Conservation (phyloP, 2,797 vertebrate genomes). For the Caiman crocodilus region DNA sequence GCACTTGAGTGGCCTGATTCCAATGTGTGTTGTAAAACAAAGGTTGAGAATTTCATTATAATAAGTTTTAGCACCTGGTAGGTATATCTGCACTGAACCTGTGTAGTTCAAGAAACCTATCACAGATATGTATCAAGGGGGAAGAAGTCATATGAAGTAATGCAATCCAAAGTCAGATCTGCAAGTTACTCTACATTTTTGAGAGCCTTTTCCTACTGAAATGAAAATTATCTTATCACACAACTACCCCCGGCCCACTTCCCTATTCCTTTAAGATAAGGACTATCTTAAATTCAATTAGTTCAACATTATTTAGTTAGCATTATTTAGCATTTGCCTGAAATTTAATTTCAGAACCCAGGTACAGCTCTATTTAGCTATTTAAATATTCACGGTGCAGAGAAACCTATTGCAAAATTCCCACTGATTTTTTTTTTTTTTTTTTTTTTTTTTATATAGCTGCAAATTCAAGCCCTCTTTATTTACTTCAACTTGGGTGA, state of each 20-base stretch:
- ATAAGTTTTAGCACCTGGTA: conserved; percentile 5
- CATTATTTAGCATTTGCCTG: not conserved
- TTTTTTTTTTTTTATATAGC: too few species aligned
- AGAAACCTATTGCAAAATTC: not conserved
- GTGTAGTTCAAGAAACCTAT: not conserved
- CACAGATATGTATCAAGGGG: not conserved
- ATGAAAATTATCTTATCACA: not conserved
- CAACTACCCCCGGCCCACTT: not conserved
- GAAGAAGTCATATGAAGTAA: not conserved
- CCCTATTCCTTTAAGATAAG: not conserved
- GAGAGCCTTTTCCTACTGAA: not conserved
- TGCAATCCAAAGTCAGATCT: not conserved
- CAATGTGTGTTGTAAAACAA: conserved; percentile 4
- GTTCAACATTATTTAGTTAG: not conserved
- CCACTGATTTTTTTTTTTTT: not conserved
- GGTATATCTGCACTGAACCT: not conserved
- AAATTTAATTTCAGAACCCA: not conserved
- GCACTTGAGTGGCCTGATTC: not conserved
- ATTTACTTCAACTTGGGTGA: not conserved
- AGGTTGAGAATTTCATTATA: not conserved
- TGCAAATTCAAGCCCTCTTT: not conserved
- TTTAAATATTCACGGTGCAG: not conserved
- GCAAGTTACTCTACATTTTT: not conserved
- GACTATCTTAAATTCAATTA: not conserved
- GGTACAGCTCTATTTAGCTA: not conserved